Evolutionary conservation across 2,888 invertebrate species (phyloP), one percentile per base, ranked within the genome.

Genomic region (Agonopterix heracliana): DNA sequence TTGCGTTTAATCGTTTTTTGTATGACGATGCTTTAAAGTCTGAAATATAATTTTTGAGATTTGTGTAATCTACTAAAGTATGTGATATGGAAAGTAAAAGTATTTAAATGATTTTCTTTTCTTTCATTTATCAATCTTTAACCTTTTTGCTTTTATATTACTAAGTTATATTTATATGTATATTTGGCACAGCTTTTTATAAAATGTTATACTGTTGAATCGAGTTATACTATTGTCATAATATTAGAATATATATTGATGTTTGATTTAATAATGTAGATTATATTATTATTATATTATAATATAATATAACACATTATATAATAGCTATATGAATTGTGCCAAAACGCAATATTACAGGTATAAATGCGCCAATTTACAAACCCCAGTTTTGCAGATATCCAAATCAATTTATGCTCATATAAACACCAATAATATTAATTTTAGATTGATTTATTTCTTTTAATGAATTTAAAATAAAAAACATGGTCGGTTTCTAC

Each of bases 341-440:
- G 85, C 85, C 85, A 85, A 86, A 82, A 64, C 65, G 63, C 72
- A 75, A 78, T 64, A 72, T 64, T 82, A 84, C 84, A 84, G 83
- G 82, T 74, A 68, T 64, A 51, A 57, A 56, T 26, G 64, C 66
- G 79, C 81, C 79, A 84, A 81, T 71, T 64, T 61, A 66, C 55
- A 66, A 45, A 68, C 68, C 68, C 70, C 76, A 26, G 5, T 38
- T 10, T 50, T 53, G 51, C 49, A 55, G 26, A 26, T 5, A 26
- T 26, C 3, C 26, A 47, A 49, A 51, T 47, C 5, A 54, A 14
- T n/a, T n/a, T n/a, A 44, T 75, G 79, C 79, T 79, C 78, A 79
- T 63, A 52, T 45, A 12, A 57, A 76, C 74, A 74, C 69, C 72
- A 76, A 72, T 60, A n/a, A 38, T 38, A 38, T n/a, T 8, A 38